Evolutionary conservation across 92 coral and sea anemone species (phyloP), one percentile per base, ranked within the genome.

Genomic region (Palythoa heliodiscus): DNA sequence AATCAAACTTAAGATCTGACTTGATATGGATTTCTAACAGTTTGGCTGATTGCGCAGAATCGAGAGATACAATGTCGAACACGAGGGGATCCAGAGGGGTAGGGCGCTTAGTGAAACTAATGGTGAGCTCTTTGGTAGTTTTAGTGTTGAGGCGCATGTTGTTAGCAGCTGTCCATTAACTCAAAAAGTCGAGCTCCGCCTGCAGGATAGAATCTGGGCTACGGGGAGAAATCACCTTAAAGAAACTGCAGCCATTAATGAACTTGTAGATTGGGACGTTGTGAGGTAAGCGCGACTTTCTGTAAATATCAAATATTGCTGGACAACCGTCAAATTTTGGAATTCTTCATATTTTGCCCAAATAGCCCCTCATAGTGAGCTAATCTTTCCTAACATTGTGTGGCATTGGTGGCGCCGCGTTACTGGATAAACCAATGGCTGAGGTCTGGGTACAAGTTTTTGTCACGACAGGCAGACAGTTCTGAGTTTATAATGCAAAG

Each of bases 241-340:
- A 89, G 76, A 73, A 43, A 7, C 86, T 63, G 35, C 91, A 47
- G 58, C 84, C 79, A 47, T 89, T 88, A 4, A 60, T 16, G 19
- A 12, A 60, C 19, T 16, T 60, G 22, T 60, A 60, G 55, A 52
- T 8, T 52, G 55, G 55, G 55, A 52, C 55, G 55, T 52, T 52
- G 60, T 2, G 60, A 54, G 60, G 16, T 54, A n/a, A n/a, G n/a
- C n/a, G n/a, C n/a, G n/a, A n/a, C n/a, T n/a, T n/a, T n/a, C n/a
- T n/a, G n/a, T n/a, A n/a, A n/a, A n/a, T n/a, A n/a, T n/a, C n/a
- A n/a, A n/a, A n/a, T n/a, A n/a, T n/a, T n/a, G n/a, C n/a, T n/a
- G n/a, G n/a, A n/a, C n/a, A n/a, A n/a, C n/a, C n/a, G n/a, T n/a
- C n/a, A n/a, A n/a, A n/a, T n/a, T n/a, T n/a, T n/a, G n/a, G n/a